phyloP scores from a whole-genome alignment of 2,888 invertebrate species.

The Yponomeuta cagnagella region DNA sequence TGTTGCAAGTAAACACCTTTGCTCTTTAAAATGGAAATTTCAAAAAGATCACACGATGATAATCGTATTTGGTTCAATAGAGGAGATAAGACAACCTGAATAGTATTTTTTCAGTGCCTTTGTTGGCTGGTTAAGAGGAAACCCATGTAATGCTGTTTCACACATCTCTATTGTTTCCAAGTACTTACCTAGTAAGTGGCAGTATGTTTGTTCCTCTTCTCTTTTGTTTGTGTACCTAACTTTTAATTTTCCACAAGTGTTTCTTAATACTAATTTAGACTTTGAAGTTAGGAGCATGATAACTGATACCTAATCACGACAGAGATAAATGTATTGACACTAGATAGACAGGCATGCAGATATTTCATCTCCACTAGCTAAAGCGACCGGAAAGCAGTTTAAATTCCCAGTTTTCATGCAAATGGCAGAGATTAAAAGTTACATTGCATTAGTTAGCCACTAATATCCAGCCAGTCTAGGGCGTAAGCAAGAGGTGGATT shows the following conservation, averaged over 20 bases:
- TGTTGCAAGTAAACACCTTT: neutral
- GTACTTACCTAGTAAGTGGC: neutral
- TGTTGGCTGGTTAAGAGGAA: slow-evolving; percentile 1
- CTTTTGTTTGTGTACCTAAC: neutral
- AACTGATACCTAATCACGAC: neutral
- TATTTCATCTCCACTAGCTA: neutral
- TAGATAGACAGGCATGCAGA: neutral
- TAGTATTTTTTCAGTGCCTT: neutral
- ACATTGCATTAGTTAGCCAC: slow-evolving; percentile 10
- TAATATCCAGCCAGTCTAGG: slow-evolving; percentile 7
- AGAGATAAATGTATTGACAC: neutral
- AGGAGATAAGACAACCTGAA: neutral
- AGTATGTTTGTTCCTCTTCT: neutral
- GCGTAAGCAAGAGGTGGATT: slow-evolving; percentile 7
- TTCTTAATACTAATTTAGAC: neutral
- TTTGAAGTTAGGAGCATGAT: neutral
- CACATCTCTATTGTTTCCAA: neutral
- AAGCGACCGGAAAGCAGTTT: neutral
- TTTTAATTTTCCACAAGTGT: neutral
- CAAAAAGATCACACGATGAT: neutral
- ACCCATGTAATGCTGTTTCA: neutral
- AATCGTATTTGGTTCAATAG: neutral
- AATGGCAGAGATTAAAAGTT: slow-evolving; percentile 7
- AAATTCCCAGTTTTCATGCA: neutral
- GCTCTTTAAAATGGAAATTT: neutral